Base-by-base conservation (phyloP, 2,113 vertebrate species). In the Myrmecobius fasciatus region DNA sequence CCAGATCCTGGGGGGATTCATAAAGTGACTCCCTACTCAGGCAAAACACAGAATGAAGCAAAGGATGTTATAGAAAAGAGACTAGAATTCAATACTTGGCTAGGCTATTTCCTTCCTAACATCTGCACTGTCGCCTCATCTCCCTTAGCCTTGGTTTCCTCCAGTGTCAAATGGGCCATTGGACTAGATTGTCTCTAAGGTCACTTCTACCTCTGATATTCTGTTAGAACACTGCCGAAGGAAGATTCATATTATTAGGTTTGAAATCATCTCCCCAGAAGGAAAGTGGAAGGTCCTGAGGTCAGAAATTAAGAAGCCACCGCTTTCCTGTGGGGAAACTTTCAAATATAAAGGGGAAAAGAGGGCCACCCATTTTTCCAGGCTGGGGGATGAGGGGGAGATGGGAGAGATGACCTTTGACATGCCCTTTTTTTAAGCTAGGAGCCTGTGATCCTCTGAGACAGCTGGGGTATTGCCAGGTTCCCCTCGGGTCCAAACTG, bases 401-500 rank as follows among this genome's bases (percentile, higher is more conserved):
- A 52, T n/a, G 25, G 46, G 83, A 48, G 52, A 60, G 91, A 89
- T 46, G 48, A 92, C 91, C 22, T 83, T 60, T 90, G 7, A 25
- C 17, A 17, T 48, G 28, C 25, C 49, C 36, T 43, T 36, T 51
- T 51, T 83, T 91, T 43, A 52, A 67, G 52, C 60, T 49, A 43
- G 89, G 89, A 94, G 92, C 52, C 92, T 92, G 67, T 88, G 93
- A 43, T 83, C 60, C 14, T 43, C 67, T 43, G 67, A 83, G 20
- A 48, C 83, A 89, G 88, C 48, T 28, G 0, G 60, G 92, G 93
- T 43, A 47, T 93, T 53, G 51, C 53, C 75, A 51, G 95, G 31
- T 52, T 92, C 90, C 67, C 67, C 92, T 96, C 56, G 46, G 60
- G 48, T 83, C 47, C 90, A 91, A 96, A 60, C 89, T 83, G 67